Evolutionary conservation across 2,888 invertebrate species (phyloP), one percentile per base, ranked within the genome.

Genomic region (Catocala fraxini): DNA sequence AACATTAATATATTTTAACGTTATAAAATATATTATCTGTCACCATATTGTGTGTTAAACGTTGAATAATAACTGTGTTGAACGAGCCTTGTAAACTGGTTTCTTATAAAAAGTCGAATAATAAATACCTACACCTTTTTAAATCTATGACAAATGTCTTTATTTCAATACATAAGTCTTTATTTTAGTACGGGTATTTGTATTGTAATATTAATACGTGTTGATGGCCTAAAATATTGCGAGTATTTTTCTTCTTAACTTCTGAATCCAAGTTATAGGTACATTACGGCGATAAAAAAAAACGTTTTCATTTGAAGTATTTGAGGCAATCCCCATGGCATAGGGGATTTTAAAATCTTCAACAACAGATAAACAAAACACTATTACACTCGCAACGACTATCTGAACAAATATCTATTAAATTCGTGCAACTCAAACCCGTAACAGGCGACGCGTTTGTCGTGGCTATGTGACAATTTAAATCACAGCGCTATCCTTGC

Each of bases 71-170:
- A 67, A 57, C 48, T 33, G 47, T 41, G 43, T 25, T 58, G 49
- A 39, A 12, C 35, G 59, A 51, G 59, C 51, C 59, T 65, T 59
- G 59, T 15, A 62, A 60, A 64, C 53, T 51, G 51, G 67, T 71
- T 59, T 56, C 15, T 57, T 57, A 55, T 61, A 48, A 65, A 71
- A 66, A 67, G 49, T 55, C 56, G 60, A 51, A 57, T 64, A 49
- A 45, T 58, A 51, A 42, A 47, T 12, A 53, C 48, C n/a, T n/a
- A n/a, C n/a, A 2, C 15, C 1, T 12, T 68, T 72, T 61, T 58
- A 65, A 68, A 65, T 63, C 41, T 67, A 51, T 75, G 65, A 74
- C 56, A 59, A 67, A 70, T 72, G 62, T 64, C 69, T 75, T 12
- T 49, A 69, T 75, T 63, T 58, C 35, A 68, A 71, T 52, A 59